A percentile compares a stretch with the other conserved stretches of the same genome.
These are phyloP conservation scores for Nomada fucata DNA, from an alignment of 2,888 invertebrate genomes.

Conservation along the genomic window DNA sequence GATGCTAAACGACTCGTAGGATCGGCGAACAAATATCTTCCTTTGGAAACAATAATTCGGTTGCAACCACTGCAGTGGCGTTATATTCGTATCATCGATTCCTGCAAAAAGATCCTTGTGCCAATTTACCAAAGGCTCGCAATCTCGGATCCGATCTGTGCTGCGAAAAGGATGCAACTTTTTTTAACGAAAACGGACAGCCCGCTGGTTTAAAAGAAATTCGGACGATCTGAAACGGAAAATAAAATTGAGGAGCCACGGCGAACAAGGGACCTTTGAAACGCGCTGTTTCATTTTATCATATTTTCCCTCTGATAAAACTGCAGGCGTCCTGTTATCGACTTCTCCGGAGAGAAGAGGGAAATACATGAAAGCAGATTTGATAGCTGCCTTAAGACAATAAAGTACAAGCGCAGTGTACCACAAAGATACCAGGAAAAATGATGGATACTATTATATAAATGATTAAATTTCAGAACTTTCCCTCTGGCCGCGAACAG, in stretches of 20 bases:
- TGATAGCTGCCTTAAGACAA: neutral
- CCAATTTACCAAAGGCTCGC: neutral
- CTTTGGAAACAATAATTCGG: neutral
- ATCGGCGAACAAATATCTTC: neutral
- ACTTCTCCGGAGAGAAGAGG: neutral
- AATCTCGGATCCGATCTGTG: neutral
- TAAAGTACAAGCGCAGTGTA: too few species aligned
- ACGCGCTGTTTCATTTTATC: conserved; percentile 20
- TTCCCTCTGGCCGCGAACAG: neutral
- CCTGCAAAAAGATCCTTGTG: neutral
- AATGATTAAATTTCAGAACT: too few species aligned
- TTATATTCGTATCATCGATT: too few species aligned
- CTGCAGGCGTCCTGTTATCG: conserved; percentile 5
- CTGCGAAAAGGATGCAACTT: neutral
- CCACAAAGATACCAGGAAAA: too few species aligned
- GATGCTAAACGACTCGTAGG: neutral
- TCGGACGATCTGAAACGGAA: neutral
- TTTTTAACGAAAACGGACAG: neutral
- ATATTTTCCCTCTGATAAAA: conserved; percentile 5
- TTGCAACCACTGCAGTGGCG: too few species aligned
- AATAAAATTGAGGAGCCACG: conserved; percentile 14
- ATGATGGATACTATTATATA: too few species aligned
- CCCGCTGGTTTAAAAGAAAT: conserved; percentile 1
- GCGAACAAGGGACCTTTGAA: neutral
- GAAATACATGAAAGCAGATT: neutral